A percentile compares a stretch with the other conserved stretches of the same genome.
Evolutionary conservation across 2,113 vertebrate species (phyloP).

Genomic region (Laticauda laticaudata): DNA sequence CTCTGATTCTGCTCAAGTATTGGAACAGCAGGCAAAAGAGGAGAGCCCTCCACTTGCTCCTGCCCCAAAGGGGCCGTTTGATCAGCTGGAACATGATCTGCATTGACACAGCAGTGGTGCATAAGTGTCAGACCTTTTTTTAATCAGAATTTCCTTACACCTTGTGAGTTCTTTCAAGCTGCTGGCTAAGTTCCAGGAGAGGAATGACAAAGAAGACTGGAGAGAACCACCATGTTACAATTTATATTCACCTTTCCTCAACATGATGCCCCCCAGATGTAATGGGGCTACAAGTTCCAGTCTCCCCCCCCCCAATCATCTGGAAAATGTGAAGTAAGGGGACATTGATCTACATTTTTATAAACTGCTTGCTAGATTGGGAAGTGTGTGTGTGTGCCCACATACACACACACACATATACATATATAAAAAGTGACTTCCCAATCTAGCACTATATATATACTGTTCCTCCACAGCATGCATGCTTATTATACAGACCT

Average conservation of each 20-base stretch:
- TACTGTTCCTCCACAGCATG: accelerated
- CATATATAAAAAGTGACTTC: neutral
- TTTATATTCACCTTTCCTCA: conserved; percentile 1
- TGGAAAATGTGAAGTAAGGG: neutral
- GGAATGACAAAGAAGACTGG: accelerated
- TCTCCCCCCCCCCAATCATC: neutral
- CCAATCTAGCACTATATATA: neutral
- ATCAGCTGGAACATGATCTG: conserved; percentile 64
- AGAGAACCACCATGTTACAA: conserved; percentile 7
- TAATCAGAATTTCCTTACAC: conserved; percentile 42
- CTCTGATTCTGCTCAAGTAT: conserved; percentile 51
- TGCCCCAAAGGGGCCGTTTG: conserved; percentile 59
- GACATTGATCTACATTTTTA: neutral
- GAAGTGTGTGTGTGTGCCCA: neutral
- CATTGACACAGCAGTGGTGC: conserved; percentile 64
- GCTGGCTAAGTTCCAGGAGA: neutral
- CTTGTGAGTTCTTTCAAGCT: conserved; percentile 25
- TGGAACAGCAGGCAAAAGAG: conserved; percentile 51
- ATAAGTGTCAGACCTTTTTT: conserved; percentile 63
- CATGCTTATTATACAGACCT: neutral
- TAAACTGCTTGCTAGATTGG: neutral
- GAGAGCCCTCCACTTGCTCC: conserved; percentile 60
- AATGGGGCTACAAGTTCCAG: neutral
- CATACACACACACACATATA: neutral
- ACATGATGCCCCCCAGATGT: neutral